Base-by-base conservation (phyloP, 2,888 invertebrate genomes). In the Acrobasis suavella region DNA sequence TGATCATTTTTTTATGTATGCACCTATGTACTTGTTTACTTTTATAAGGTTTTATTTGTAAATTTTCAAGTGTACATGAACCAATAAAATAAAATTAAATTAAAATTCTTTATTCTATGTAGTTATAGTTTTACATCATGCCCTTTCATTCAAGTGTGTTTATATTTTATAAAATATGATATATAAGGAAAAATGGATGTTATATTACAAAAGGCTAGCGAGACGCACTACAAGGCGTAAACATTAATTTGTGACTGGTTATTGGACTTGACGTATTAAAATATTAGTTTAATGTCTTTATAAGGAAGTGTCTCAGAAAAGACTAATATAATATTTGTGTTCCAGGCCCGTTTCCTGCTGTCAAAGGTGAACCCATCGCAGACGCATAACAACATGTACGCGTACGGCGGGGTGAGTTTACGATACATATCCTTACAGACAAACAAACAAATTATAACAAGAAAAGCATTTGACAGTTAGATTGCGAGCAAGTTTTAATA, bases 311-410 rank as follows among this genome's bases (percentile, higher is more conserved):
- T 6, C 8, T 32, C 32, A 8, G 7, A 32, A 32, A 32, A 7
- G 32, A 32, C 8, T 32, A 32, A 32, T 32, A 32, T 32, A 46
- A 46, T 46, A 46, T 14, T 46, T 14, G 14, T 46, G 61, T 85
- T 93, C 15, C 91, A 96, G 95, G 99, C 99, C 14, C 95, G 99
- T 71, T 99, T 99, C 93, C 94, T 99, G 73, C 91, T 99, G 62
- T 98, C 98, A 17, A 99, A 99, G 94, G 99, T 99, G 65, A 99
- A 99, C 90, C 99, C 99, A n/a, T 99, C 99, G 76, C 97, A 98
- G 87, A 99, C 99, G 16, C 99, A 99, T 91, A 99, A 99, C 93
- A 99, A 99, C 87, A 98, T 97, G 97, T 98, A 98, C 88, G 96
- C 97, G 51, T 98, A 98, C 87, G 97, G 97, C 78, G 97, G 97